Evolutionary conservation across 2,113 vertebrate genomes (phyloP), one percentile per base, ranked within the genome.

Genomic region (Halichoeres trimaculatus): DNA sequence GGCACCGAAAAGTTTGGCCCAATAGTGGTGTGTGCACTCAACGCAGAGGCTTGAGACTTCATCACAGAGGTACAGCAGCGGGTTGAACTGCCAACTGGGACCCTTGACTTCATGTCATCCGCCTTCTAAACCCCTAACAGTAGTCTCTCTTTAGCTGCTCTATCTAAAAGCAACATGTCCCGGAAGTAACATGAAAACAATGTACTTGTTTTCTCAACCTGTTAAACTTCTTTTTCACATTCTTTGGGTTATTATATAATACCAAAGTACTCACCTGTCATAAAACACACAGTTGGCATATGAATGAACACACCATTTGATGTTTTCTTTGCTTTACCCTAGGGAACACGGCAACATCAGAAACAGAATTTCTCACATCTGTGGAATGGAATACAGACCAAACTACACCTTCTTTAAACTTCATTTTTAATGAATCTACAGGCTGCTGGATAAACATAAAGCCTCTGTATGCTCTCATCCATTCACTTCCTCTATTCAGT

Each of bases 401-500:
- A 61, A 54, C 48, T 24, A 24, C 4, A 2, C 38, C 23, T n/a
- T 26, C 20, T 51, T 40, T 23, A 55, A 41, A 34, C 3, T 34
- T 34, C 30, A 41, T 81, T 56, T 54, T 52, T 58, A 19, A 38
- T n/a, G 16, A 24, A 52, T 50, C 20, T 41, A 24, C n/a, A 7
- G 43, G 5, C 38, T 64, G 36, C 61, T 43, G 17, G 13, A 51
- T 54, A 45, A 22, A n/a, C 36, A 7, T 16, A 64, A 60, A 72
- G 10, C 41, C n/a, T 51, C 12, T 17, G 23, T 23, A 55, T 43
- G 52, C 38, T 74, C 70, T 70, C 40, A 66, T 73, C 17, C 17
- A 68, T 74, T 74, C 40, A 12, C 48, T 41, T 34, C 43, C 23
- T 45, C 48, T 20, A 20, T 84, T 85, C 68, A 64, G 59, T 52